Evolutionary conservation across 2,113 vertebrate genomes (phyloP).

Genomic region (Lepidothrix coronata): DNA sequence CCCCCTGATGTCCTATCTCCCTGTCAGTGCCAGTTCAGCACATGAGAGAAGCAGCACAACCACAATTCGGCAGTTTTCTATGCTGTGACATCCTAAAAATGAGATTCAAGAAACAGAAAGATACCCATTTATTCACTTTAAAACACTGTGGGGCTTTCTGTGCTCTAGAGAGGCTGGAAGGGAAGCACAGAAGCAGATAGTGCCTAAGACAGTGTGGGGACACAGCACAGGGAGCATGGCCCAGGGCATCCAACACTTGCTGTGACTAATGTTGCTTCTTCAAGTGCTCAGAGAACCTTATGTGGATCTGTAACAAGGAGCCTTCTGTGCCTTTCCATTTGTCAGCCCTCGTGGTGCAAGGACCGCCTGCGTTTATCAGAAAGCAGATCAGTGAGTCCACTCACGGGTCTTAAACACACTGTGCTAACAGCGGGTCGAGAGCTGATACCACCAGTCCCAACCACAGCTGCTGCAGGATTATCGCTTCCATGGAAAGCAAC

Average conservation of each 20-base stretch:
- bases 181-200: not conserved
- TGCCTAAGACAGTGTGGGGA: not conserved
- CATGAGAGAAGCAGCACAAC: not conserved
- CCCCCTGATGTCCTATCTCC: not conserved
- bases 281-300: not conserved
- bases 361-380: not conserved
- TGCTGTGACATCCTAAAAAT: not conserved
- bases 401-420: not conserved
- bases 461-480: slow-evolving; percentile 13
- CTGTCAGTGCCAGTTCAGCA: not conserved
- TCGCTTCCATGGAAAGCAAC: not conserved
- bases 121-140: not conserved
- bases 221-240: not conserved
- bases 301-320: not conserved
- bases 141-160: not conserved
- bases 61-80: not conserved
- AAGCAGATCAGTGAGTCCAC: not conserved
- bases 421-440: not conserved
- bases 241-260: not conserved
- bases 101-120: not conserved
- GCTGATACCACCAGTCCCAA: not conserved
- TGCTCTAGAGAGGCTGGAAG: not conserved
- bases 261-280: not conserved
- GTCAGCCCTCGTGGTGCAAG: not conserved
- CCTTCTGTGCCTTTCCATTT: not conserved